Conservation (phyloP, 1,140 invertebrate species). For the Lordiphosa collinella region DNA sequence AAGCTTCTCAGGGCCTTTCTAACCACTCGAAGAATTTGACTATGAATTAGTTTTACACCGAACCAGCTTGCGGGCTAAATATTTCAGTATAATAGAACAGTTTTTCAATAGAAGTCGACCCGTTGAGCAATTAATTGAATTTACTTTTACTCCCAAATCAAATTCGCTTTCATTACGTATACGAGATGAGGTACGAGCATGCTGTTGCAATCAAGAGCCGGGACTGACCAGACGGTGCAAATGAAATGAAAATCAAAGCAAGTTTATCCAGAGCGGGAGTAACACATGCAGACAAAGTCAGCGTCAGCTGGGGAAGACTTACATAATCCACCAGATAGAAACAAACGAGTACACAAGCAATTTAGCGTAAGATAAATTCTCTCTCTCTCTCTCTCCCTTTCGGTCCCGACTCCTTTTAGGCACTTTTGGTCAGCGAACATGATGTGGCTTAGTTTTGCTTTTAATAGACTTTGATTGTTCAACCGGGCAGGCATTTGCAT, state of each 20-base stretch:
- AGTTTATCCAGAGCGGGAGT: conserved; percentile 38
- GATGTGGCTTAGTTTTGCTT: conserved; percentile 69
- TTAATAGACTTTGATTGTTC: conserved; percentile 61
- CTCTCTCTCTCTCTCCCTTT: not conserved
- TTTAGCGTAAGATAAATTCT: conserved; percentile 25
- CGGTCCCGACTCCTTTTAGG: not conserved
- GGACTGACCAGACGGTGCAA: conserved; percentile 37
- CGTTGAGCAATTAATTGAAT: not conserved
- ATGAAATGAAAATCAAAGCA: conserved; percentile 48
- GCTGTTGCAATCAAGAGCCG: conserved; percentile 41
- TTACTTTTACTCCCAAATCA: conserved; percentile 23
- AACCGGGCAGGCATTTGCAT: conserved; percentile 54
- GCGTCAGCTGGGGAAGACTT: conserved; percentile 10
- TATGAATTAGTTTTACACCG: too few relatives aligned
- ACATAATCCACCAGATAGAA: conserved; percentile 49
- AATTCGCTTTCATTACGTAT: conserved; percentile 10
- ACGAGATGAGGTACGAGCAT: conserved; percentile 1
- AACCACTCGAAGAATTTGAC: too few relatives aligned
- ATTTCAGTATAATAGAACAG: too few relatives aligned
- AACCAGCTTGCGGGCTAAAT: too few relatives aligned
- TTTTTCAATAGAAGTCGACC: too few relatives aligned
- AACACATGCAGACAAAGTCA: not conserved
- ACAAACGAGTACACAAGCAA: conserved; percentile 34
- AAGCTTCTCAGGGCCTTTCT: too few relatives aligned
- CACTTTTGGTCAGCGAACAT: conserved; percentile 52